Base-by-base conservation (phyloP, 2,888 invertebrate species). In the Phengaris arion region DNA sequence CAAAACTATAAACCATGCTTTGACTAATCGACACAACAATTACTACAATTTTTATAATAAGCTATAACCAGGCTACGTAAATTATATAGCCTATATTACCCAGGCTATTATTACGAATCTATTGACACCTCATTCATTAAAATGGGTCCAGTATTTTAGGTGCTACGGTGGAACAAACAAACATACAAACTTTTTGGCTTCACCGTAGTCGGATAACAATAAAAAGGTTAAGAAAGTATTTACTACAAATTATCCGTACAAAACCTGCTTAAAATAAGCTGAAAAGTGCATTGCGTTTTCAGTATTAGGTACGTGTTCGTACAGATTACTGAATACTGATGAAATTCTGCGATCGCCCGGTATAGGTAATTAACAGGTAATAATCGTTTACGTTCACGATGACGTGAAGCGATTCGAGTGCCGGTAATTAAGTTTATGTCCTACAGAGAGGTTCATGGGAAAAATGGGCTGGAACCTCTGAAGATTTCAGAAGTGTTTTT, bases 321-420 rank as follows among this genome's bases (percentile, higher is more conserved):
- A 64, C 64, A 64, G 64, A 64, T 64, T 64, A 64, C 64, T 64
- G 64, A 64, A 13, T 12, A 6, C 64, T 64, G 64, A 64, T 64
- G 64, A 64, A 45, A 64, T 2, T 35, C 70, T 12, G 22, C 52
- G 48, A 13, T 69, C 69, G 52, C 51, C 15, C 22, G 70, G 51
- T 51, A 70, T 51, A n/a, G n/a, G n/a, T n/a, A 70, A 70, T 70
- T 70, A 70, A 70, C 70, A 70, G 70, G 70, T 70, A 51, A 70
- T 70, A 51, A 70, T 70, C 70, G 70, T 70, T 70, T 70, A 51
- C 70, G 70, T 51, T 70, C 52, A 70, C 52, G 70, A 70, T 22
- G 70, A 70, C 22, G 70, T 51, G 22, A 51, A 70, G 52, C 70
- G 22, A 51, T 70, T 70, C 22, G 51, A 70, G 70, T 52, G 51